Conservation (phyloP, 92 coral and sea anemone genomes). For the Palythoa heliodiscus region DNA sequence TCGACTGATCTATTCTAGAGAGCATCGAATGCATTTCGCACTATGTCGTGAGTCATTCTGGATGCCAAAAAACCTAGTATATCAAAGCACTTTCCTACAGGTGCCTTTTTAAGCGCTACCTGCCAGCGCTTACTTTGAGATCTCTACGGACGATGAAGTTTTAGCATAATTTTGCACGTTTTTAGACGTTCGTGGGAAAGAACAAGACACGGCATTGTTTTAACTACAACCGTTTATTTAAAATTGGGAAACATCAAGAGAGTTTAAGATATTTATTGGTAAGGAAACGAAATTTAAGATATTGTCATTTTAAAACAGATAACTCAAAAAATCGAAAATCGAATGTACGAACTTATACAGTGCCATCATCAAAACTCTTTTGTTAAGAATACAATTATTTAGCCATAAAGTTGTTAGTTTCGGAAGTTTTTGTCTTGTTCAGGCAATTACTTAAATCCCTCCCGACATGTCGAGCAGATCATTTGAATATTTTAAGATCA, state of each 20-base stretch:
- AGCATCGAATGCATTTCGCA: constrained; percentile 32
- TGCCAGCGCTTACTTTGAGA: not conserved
- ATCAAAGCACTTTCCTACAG: constrained; percentile 3
- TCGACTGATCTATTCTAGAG: constrained; percentile 6
- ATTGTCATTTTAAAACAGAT: constrained; percentile 36
- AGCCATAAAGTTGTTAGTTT: constrained; percentile 41
- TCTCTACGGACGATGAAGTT: not conserved
- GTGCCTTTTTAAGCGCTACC: constrained; percentile 15
- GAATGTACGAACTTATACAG: constrained; percentile 31
- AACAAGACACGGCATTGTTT: not conserved
- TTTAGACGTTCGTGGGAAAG: constrained; percentile 24
- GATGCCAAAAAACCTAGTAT: constrained; percentile 12
- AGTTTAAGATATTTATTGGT: constrained; percentile 41
- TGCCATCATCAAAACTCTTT: constrained; percentile 26
- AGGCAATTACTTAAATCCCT: constrained; percentile 42
- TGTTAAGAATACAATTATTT: constrained; percentile 46
- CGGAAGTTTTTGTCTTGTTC: constrained; percentile 43
- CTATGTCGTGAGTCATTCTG: constrained; percentile 32
- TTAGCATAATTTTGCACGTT: not conserved
- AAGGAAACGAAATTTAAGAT: constrained; percentile 37
- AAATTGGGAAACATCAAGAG: constrained; percentile 41
- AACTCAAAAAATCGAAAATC: not conserved
- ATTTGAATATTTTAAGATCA: constrained; percentile 14
- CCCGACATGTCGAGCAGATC: constrained; percentile 42
- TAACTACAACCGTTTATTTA: constrained; percentile 9